phyloP scores from a whole-genome alignment of 1,140 invertebrate genomes.

The Brachionus angularis region DNA sequence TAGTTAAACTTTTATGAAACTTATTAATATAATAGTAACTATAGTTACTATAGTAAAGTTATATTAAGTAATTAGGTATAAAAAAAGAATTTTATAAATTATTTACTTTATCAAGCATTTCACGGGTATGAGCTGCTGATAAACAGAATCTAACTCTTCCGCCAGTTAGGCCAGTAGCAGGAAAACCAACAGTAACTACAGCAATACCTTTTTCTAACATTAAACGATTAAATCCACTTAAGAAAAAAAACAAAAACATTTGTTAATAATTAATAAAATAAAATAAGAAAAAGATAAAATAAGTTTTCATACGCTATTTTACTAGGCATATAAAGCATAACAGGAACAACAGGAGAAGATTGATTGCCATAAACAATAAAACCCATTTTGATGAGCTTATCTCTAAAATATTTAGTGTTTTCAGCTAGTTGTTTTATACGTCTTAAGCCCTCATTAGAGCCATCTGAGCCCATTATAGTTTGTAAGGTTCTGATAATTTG shows the following conservation, averaged over 20 bases:
- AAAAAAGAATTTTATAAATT: too few species aligned
- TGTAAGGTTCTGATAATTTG: conserved; percentile 83
- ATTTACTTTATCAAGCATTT: conserved; percentile 73
- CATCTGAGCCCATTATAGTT: conserved; percentile 75
- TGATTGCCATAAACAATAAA: conserved; percentile 91
- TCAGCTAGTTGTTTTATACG: conserved; percentile 71
- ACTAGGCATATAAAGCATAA: conserved; percentile 87
- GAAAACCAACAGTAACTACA: conserved; percentile 91
- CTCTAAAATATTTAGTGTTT: conserved; percentile 82
- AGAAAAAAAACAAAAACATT: background rate
- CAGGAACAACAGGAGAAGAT: conserved; percentile 91
- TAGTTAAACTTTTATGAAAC: too few species aligned
- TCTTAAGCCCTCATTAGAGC: conserved; percentile 49
- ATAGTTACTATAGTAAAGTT: too few species aligned
- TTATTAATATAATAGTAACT: too few species aligned
- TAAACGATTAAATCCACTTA: conserved; percentile 65
- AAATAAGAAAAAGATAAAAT: background rate
- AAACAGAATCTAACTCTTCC: conserved; percentile 90
- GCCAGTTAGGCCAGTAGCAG: conserved; percentile 88
- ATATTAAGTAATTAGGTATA: too few species aligned
- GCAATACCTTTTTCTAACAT: conserved; percentile 78
- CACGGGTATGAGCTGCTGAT: conserved; percentile 89
- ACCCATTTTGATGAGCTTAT: conserved; percentile 78
- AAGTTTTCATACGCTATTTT: conserved; percentile 66
- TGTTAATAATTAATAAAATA: too few species aligned